phyloP scores from a whole-genome alignment of 2,113 vertebrate species.

The Syngnathus floridae region DNA sequence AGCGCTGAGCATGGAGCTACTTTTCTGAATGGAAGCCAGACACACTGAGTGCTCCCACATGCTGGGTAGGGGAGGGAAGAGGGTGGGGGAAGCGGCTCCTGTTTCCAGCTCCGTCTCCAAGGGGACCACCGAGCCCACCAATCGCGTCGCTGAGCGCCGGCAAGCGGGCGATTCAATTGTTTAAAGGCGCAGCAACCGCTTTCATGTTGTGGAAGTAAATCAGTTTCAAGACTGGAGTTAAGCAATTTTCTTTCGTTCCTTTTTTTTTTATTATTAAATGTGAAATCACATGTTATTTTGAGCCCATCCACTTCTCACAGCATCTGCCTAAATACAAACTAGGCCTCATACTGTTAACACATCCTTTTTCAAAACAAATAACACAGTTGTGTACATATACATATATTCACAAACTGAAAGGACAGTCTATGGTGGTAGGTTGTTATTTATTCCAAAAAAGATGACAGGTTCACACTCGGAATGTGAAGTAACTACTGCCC shows the following conservation, averaged over 20 bases:
- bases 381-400: slow-evolving; percentile 67
- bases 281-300: slow-evolving; percentile 67
- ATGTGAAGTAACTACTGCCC: slow-evolving; percentile 74
- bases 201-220: slow-evolving; percentile 3
- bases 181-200: slow-evolving; percentile 67
- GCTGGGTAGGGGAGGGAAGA: slow-evolving; percentile 31
- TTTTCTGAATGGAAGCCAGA: slow-evolving; percentile 66
- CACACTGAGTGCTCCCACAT: slow-evolving; percentile 55
- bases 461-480: slow-evolving; percentile 76
- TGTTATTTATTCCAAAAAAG: slow-evolving; percentile 79
- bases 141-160: slow-evolving; percentile 52
- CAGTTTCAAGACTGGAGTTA: slow-evolving; percentile 33
- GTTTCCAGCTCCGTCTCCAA: slow-evolving; percentile 66
- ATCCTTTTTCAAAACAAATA: slow-evolving; percentile 62
- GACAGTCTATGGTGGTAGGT: slow-evolving; percentile 73
- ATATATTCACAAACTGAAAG: slow-evolving; percentile 73
- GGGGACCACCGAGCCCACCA: slow-evolving; percentile 63
- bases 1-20: slow-evolving; percentile 34
- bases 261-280: slow-evolving; percentile 66
- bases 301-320: slow-evolving; percentile 57
- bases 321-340: slow-evolving; percentile 61
- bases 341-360: slow-evolving; percentile 61
- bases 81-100: slow-evolving; percentile 40
- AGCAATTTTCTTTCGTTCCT: slow-evolving; percentile 40
- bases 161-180: slow-evolving; percentile 72